phyloP scores from a whole-genome alignment of 2,888 invertebrate species.

The Noctua janthe region DNA sequence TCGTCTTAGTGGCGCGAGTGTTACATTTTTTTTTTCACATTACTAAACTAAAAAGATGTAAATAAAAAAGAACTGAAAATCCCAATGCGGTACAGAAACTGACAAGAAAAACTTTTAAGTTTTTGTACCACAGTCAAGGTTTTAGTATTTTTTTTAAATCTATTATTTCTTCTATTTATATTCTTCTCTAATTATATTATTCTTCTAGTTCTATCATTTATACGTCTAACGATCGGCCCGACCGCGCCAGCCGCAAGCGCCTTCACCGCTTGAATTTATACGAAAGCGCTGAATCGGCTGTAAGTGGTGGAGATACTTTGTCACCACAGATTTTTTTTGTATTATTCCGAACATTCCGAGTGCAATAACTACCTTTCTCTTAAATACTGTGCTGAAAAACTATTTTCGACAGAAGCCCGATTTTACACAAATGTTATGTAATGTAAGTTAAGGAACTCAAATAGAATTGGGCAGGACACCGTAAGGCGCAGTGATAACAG shows the following conservation, averaged over 20 bases:
- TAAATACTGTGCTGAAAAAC: not conserved
- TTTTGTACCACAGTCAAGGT: not conserved
- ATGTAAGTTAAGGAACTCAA: too few relatives aligned
- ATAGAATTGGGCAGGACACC: too few relatives aligned
- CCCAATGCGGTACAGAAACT: not conserved
- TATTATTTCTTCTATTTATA: not conserved
- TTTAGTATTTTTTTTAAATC: not conserved
- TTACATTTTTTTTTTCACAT: not conserved
- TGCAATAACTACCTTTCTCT: not conserved
- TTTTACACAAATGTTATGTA: not conserved
- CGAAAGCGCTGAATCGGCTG: conserved; percentile 7
- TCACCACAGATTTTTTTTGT: not conserved
- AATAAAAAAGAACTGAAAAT: too few relatives aligned
- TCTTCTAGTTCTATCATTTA: conserved; percentile 3
- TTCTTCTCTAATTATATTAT: not conserved
- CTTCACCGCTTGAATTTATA: conserved; percentile 22
- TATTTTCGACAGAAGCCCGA: not conserved
- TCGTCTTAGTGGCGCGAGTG: too few relatives aligned
- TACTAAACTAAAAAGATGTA: not conserved
- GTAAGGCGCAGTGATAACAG: too few relatives aligned
- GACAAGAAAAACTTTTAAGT: not conserved
- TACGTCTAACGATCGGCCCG: not conserved
- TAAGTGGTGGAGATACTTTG: conserved; percentile 7
- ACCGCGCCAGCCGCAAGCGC: too few relatives aligned
- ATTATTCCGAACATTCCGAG: too few relatives aligned